Evolutionary conservation across 2,888 invertebrate genomes (phyloP).

Genomic region (Epistrophe eligans): DNA sequence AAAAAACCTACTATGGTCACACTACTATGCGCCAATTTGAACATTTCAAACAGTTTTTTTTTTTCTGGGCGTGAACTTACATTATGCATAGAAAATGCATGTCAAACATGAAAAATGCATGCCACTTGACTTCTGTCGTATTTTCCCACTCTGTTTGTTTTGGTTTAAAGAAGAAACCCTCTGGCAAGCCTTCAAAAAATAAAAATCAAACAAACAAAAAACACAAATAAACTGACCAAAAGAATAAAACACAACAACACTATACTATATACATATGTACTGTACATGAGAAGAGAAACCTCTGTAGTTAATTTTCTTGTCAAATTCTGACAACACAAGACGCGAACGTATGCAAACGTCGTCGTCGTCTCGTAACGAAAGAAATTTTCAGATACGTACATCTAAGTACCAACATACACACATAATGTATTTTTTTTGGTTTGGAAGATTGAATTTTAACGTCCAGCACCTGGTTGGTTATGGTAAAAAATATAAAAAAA

Average conservation of each 20-base stretch:
- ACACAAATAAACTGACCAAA: conserved; percentile 23
- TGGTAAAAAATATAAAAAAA: background rate
- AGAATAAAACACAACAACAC: conserved; percentile 13
- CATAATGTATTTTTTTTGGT: background rate
- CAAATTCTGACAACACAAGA: conserved; percentile 70
- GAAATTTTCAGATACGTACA: conserved; percentile 7
- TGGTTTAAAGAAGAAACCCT: conserved; percentile 26
- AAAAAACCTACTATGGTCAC: background rate
- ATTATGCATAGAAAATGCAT: conserved; percentile 52
- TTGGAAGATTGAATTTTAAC: conserved; percentile 44
- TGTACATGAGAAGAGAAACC: conserved; percentile 41
- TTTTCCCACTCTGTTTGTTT: conserved; percentile 45
- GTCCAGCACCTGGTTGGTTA: conserved; percentile 51
- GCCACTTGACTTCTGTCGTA: conserved; percentile 69
- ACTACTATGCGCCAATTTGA: conserved; percentile 22
- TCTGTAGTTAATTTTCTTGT: conserved; percentile 74
- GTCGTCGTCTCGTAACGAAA: background rate
- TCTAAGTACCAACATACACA: background rate
- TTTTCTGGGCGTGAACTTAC: conserved; percentile 46
- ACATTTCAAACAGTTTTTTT: background rate
- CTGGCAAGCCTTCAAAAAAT: conserved; percentile 10
- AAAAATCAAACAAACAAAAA: conserved; percentile 13
- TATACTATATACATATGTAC: too few species aligned
- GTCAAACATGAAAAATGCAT: conserved; percentile 68
- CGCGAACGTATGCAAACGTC: conserved; percentile 11